Conservation (phyloP, 1,140 invertebrate species). For the Drosophila bocqueti region DNA sequence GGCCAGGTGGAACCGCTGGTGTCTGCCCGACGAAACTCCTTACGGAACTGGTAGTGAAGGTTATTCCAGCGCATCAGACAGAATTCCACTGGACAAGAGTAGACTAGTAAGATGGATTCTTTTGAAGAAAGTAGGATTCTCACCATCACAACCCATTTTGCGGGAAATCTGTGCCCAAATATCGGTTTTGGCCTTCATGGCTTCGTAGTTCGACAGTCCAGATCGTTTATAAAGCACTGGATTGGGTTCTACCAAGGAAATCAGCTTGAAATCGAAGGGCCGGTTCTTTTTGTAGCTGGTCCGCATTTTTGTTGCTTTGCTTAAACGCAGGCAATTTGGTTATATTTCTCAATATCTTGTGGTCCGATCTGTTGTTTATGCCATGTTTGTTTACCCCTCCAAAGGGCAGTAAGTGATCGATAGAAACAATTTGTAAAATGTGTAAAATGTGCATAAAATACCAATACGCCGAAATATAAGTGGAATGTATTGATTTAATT, state of each 20-base stretch:
- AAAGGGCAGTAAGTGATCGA: too few relatives aligned
- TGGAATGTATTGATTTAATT: not conserved
- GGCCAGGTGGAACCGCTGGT: conserved; percentile 72
- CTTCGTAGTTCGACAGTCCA: conserved; percentile 72
- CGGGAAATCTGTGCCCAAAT: conserved; percentile 71
- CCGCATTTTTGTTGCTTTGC: conserved; percentile 37
- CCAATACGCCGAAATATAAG: not conserved
- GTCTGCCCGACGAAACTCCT: conserved; percentile 60
- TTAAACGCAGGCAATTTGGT: not conserved
- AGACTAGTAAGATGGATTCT: not conserved
- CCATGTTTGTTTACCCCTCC: conserved; percentile 18
- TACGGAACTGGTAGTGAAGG: conserved; percentile 70
- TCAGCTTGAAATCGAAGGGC: conserved; percentile 80
- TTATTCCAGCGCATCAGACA: conserved; percentile 83
- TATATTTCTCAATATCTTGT: not conserved
- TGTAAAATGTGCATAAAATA: not conserved
- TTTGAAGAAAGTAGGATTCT: not conserved
- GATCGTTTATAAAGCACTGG: conserved; percentile 65
- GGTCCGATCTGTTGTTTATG: not conserved
- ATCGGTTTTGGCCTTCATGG: conserved; percentile 75
- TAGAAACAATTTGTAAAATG: not conserved
- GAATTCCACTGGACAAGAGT: conserved; percentile 54
- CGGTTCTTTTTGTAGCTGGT: conserved; percentile 82
- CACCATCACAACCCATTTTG: conserved; percentile 66
- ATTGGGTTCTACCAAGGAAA: conserved; percentile 72